A percentile compares a stretch with the other conserved stretches of the same genome.
Conservation (phyloP, 2,797 vertebrate genomes). For the Synaphobranchus kaupii region DNA sequence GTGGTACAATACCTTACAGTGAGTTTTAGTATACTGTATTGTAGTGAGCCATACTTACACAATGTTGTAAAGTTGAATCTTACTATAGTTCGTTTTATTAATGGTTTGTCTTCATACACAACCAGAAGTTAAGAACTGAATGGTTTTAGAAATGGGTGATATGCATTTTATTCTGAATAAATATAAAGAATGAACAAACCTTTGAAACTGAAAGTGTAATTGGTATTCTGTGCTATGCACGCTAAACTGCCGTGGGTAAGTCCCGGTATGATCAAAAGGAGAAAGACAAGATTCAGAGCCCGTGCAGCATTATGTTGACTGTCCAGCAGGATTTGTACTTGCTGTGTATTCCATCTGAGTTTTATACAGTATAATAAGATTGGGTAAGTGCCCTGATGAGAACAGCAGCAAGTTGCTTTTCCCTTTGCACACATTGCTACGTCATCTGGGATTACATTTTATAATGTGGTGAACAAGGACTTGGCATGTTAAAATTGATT, state of each 20-base stretch:
- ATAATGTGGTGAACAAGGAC: neutral
- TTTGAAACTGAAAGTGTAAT: neutral
- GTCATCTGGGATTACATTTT: neutral
- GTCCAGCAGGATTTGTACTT: neutral
- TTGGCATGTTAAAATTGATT: neutral
- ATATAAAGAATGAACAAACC: neutral
- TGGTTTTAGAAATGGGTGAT: neutral
- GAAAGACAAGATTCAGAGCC: neutral
- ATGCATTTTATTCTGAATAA: neutral
- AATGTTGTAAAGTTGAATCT: neutral
- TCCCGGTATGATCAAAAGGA: neutral
- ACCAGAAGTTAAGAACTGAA: neutral
- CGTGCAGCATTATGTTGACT: neutral
- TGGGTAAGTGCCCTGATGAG: neutral
- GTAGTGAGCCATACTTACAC: slow-evolving; percentile 9
- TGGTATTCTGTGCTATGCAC: neutral
- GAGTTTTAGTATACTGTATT: slow-evolving; percentile 1
- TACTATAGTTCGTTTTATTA: slow-evolving; percentile 6
- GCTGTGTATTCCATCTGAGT: neutral
- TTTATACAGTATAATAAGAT: neutral
- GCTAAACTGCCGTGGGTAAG: neutral
- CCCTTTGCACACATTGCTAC: neutral
- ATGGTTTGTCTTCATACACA: neutral
- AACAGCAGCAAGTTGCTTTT: neutral
- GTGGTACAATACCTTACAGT: neutral